phyloP scores from a whole-genome alignment of 2,797 vertebrate genomes.

The Yasuhikotakia modesta region DNA sequence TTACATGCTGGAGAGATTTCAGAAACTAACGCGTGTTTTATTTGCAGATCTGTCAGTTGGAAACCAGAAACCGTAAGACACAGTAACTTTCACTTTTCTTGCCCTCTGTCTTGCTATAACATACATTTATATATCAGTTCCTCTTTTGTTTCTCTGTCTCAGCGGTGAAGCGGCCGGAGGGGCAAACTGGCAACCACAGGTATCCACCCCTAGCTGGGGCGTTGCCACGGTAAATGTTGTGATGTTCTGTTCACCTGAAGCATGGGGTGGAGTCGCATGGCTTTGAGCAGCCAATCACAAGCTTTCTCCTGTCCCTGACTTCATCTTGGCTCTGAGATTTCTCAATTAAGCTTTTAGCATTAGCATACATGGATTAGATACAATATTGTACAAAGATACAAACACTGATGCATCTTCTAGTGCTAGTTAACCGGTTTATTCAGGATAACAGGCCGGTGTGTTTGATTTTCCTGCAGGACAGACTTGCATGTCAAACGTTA shows the following conservation, averaged over 20 bases:
- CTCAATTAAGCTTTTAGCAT: no score
- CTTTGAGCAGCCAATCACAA: constrained; percentile 64
- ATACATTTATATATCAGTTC: not conserved
- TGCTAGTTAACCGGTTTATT: no score
- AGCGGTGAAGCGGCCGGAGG: constrained; percentile 89
- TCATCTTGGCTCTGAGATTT: constrained; percentile 67
- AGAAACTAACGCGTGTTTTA: not conserved
- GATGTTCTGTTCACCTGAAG: constrained; percentile 70
- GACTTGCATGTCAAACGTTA: no score
- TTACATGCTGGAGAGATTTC: not conserved
- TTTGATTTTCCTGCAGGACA: no score
- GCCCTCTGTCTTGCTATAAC: not conserved
- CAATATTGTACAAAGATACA: no score
- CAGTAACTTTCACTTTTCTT: not conserved
- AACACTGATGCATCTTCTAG: no score
- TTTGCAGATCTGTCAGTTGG: constrained; percentile 85
- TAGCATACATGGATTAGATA: no score
- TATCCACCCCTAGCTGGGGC: constrained; percentile 95
- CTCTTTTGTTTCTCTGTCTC: constrained; percentile 31
- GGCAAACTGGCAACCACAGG: constrained; percentile 91
- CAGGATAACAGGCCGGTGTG: no score
- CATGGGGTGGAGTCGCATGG: constrained; percentile 79
- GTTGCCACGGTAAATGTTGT: constrained; percentile 91
- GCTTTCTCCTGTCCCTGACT: constrained; percentile 61
- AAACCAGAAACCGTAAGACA: constrained; percentile 84